Percentiles rank a stretch among this genome's conserved stretches.
phyloP scores from a whole-genome alignment of 64 coral and sea anemone species.

The Astreopora myriophthalma region DNA sequence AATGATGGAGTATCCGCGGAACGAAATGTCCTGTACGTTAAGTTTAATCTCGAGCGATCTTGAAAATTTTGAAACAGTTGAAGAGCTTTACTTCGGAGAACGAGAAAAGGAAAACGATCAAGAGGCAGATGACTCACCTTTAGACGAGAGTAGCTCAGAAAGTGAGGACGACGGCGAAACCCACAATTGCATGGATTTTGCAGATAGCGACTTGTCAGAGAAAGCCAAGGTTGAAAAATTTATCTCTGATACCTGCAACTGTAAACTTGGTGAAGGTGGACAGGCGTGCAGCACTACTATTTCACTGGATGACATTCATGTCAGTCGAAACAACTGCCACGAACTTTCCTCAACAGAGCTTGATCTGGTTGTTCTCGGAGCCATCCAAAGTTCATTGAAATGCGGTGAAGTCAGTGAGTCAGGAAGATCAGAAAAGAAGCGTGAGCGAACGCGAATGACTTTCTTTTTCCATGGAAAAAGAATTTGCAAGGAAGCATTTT shows the following conservation, averaged over 20 bases:
- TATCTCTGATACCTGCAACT: neutral
- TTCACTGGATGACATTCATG: neutral
- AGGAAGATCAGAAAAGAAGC: constrained; percentile 32
- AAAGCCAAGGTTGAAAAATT: constrained; percentile 14
- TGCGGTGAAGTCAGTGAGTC: too few relatives aligned
- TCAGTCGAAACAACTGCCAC: constrained; percentile 14
- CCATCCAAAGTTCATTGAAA: neutral
- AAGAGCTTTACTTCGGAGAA: neutral
- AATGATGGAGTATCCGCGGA: too few relatives aligned
- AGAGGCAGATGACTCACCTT: constrained; percentile 7
- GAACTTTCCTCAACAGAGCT: neutral
- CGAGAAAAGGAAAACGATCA: neutral
- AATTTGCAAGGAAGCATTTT: constrained; percentile 43
- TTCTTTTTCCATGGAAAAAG: constrained; percentile 55
- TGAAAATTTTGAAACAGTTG: neutral
- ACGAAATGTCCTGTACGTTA: neutral
- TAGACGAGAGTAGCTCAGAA: neutral
- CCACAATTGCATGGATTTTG: neutral
- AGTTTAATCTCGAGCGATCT: neutral
- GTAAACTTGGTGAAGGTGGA: neutral
- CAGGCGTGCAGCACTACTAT: neutral
- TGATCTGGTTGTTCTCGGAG: constrained; percentile 23
- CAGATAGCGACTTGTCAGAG: constrained; percentile 4
- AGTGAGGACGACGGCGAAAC: neutral
- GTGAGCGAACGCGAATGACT: constrained; percentile 7